phyloP scores from a whole-genome alignment of 2,797 vertebrate genomes.

The Liasis olivaceus region DNA sequence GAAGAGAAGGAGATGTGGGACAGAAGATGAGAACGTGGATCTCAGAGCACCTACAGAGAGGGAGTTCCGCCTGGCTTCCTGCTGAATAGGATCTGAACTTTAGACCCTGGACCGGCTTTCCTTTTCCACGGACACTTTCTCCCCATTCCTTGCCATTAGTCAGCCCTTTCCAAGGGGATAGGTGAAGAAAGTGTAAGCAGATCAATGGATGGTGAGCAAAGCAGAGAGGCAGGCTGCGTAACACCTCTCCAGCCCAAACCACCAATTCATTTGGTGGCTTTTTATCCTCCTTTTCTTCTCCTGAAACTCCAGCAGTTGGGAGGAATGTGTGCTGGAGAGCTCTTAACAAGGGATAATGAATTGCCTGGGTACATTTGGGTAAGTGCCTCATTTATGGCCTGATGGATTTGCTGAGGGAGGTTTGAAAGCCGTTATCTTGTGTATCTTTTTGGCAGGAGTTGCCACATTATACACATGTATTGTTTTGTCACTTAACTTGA shows the following conservation, averaged over 20 bases:
- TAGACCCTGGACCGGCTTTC: background rate
- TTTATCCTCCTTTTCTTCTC: background rate
- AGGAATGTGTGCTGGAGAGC: background rate
- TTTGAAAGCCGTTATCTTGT: slow-evolving; percentile 21
- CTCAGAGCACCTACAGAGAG: background rate
- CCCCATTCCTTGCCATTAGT: background rate
- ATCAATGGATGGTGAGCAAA: background rate
- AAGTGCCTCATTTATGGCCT: slow-evolving; percentile 26
- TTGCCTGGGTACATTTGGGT: slow-evolving; percentile 26
- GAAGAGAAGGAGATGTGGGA: background rate
- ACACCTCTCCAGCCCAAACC: background rate
- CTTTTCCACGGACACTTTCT: background rate
- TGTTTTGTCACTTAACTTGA: slow-evolving; percentile 30
- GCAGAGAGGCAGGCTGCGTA: background rate
- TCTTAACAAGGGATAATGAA: slow-evolving; percentile 30
- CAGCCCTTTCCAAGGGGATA: background rate
- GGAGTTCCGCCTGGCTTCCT: background rate
- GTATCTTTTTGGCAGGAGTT: slow-evolving; percentile 13
- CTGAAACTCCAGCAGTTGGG: background rate
- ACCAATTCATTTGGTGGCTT: background rate
- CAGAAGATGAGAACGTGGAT: background rate
- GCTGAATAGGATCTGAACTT: background rate
- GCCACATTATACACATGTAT: background rate
- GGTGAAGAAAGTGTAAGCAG: background rate
- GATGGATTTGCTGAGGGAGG: slow-evolving; percentile 31